A percentile compares a stretch with the other conserved stretches of the same genome.
Evolutionary conservation across 2,113 vertebrate genomes (phyloP).

Genomic region (Guaruba guarouba): DNA sequence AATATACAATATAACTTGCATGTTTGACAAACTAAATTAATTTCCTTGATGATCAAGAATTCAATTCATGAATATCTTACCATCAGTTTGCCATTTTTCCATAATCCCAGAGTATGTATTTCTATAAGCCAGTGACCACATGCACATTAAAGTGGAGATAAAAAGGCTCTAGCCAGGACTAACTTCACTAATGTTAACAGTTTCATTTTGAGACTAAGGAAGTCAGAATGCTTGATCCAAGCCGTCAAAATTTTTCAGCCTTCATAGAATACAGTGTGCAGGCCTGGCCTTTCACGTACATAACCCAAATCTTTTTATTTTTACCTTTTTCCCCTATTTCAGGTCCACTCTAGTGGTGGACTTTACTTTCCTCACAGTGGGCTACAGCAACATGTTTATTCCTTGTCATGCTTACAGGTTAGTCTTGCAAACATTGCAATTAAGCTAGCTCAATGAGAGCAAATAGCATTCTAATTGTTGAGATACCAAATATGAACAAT

Average conservation of each 20-base stretch:
- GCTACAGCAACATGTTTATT: neutral
- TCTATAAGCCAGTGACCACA: neutral
- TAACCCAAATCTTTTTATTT: neutral
- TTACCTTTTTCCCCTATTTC: neutral
- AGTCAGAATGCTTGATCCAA: neutral
- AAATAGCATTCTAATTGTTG: neutral
- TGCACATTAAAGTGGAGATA: neutral
- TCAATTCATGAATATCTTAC: neutral
- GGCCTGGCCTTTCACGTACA: rapidly evolving
- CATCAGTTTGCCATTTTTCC: neutral
- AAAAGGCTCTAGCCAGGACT: rapidly evolving
- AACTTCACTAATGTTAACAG: neutral
- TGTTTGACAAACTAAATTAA: neutral
- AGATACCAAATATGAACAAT: neutral
- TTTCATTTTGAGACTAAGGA: neutral
- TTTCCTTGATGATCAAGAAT: neutral
- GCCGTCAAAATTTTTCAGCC: neutral
- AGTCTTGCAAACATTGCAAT: neutral
- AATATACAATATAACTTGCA: neutral
- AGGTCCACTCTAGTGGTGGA: rapidly evolving
- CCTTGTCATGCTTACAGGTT: neutral
- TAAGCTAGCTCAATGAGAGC: neutral
- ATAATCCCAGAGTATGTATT: neutral
- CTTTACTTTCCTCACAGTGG: neutral
- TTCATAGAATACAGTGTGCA: neutral